phyloP scores from a whole-genome alignment of 2,797 vertebrate genomes.

The Rhinatrema bivittatum region DNA sequence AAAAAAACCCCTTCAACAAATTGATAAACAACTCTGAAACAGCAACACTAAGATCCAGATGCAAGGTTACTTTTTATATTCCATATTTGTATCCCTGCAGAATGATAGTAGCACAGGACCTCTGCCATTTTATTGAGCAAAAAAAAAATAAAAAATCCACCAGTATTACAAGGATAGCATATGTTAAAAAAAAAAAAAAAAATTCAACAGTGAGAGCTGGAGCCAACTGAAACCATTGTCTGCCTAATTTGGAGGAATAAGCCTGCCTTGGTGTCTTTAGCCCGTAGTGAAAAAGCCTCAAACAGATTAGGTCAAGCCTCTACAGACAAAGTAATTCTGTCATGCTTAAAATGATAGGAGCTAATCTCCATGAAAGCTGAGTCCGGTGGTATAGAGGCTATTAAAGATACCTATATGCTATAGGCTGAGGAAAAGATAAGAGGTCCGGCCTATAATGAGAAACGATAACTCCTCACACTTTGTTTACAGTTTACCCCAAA shows the following conservation, averaged over 20 bases:
- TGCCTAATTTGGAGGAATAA: slow-evolving; percentile 38
- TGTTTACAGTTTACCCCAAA: slow-evolving; percentile 54
- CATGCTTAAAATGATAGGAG: slow-evolving; percentile 41
- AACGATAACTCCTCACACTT: slow-evolving; percentile 49
- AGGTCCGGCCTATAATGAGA: slow-evolving; percentile 43
- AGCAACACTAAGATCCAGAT: slow-evolving; percentile 12
- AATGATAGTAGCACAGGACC: not conserved
- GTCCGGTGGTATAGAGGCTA: slow-evolving; percentile 29
- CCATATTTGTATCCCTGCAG: slow-evolving; percentile 5
- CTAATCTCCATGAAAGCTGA: slow-evolving; percentile 46
- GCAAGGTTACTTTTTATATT: slow-evolving; percentile 5
- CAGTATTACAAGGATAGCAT: slow-evolving; percentile 18
- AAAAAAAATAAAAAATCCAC: too few species aligned
- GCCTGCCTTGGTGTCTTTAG: slow-evolving; percentile 20
- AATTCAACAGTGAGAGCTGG: slow-evolving; percentile 35
- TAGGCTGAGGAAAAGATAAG: slow-evolving; percentile 41
- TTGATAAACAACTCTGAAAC: slow-evolving; percentile 22
- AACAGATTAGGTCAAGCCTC: slow-evolving; percentile 49
- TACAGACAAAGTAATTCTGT: slow-evolving; percentile 46
- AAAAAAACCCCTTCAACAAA: slow-evolving; percentile 11
- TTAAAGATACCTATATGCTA: slow-evolving; percentile 40
- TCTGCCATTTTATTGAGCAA: slow-evolving; percentile 11
- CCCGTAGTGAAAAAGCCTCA: slow-evolving; percentile 34
- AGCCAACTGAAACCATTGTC: slow-evolving; percentile 29
- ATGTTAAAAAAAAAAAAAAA: too few species aligned